Evolutionary conservation across 2,797 vertebrate genomes (phyloP).

Genomic region (Hydrophis major): DNA sequence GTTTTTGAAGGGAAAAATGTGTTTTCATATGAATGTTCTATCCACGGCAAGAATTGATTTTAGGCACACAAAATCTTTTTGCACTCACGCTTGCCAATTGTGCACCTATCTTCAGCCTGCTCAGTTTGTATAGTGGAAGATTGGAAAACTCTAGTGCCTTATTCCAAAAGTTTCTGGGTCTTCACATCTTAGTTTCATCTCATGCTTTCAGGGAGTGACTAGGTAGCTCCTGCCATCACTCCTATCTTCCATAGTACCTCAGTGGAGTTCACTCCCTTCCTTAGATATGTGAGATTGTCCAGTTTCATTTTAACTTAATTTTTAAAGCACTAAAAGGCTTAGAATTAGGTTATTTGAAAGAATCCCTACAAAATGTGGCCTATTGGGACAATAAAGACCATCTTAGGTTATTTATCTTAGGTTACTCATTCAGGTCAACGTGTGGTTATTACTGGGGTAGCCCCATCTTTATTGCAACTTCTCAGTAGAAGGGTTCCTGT

Average conservation of each 20-base stretch:
- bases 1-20: background rate
- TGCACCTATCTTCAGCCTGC: background rate
- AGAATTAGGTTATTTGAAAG: background rate
- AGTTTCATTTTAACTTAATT: background rate
- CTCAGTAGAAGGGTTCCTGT: too few relatives aligned
- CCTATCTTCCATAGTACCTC: background rate
- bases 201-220: background rate
- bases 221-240: background rate
- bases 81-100: background rate
- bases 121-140: background rate
- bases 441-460: too few relatives aligned
- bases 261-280: background rate
- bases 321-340: background rate
- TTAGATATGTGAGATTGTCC: background rate
- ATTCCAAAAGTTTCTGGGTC: background rate
- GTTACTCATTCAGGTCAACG: background rate
- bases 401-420: background rate
- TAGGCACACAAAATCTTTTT: background rate
- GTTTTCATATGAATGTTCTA: background rate
- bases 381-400: too few relatives aligned
- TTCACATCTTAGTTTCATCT: background rate
- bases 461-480: background rate
- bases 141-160: background rate
- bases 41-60: background rate
- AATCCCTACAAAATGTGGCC: background rate